Evolutionary conservation across 2,797 vertebrate species (phyloP), one percentile per base, ranked within the genome.

Genomic region (Hydrophis major): DNA sequence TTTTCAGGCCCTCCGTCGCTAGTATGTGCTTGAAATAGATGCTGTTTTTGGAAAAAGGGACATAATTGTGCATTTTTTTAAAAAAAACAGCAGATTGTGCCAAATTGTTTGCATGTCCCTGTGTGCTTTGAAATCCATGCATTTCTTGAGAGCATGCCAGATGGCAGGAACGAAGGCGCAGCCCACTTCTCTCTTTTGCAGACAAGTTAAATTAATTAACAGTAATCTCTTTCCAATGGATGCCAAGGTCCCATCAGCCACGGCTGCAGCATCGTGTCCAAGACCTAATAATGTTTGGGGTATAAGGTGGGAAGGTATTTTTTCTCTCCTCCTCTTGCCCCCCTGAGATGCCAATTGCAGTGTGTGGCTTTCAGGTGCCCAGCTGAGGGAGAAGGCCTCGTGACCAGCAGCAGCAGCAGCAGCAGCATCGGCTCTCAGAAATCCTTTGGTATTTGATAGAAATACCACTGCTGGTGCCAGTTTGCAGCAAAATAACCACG

Each of bases 201-300:
- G 93, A 93, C 6, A 27, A 96, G 91, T 96, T 97, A 96, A 96
- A 97, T 97, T 95, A 97, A 97, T 95, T 95, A 95, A 94, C 92
- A 93, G 66, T 93, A 97, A 96, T 94, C 95, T 96, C 95, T 96
- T 96, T 96, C 94, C 95, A 96, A 95, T 86, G 74, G 90, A 90
- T 92, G 95, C 93, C 89, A 95, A 56, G 74, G 28, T 88, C 94
- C 94, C 93, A 93, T 78, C 89, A 91, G 47, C 28, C 88, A 92
- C 83, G 18, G 86, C 91, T 88, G 87, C 47, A 93, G 94, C 92
- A 95, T 92, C 90, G 92, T 96, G 69, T 95, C 69, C 53, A 60
- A 63, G 94, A 93, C 89, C 95, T 94, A 92, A 89, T 47, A 94
- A 94, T 87, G 90, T 92, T 78, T 91, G 53, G 63, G 20, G 89